phyloP scores from a whole-genome alignment of 2,888 invertebrate genomes.

The Bugulina stolonifera region DNA sequence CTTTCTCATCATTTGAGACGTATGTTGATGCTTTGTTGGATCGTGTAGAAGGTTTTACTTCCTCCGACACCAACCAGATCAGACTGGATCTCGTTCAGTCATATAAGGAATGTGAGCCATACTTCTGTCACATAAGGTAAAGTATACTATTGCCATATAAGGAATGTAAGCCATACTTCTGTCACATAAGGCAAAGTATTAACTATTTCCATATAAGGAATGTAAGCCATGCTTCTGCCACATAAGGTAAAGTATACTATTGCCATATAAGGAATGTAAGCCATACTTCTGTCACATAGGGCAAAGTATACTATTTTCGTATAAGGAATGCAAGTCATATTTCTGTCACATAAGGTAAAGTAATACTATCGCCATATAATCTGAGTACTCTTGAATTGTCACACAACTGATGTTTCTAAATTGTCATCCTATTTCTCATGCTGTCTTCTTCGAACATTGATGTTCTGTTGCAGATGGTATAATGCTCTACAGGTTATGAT shows the following conservation, averaged over 20 bases:
- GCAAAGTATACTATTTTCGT: background rate
- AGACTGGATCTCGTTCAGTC: background rate
- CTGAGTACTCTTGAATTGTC: too few species aligned
- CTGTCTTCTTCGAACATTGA: too few species aligned
- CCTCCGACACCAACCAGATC: background rate
- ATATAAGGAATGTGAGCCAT: background rate
- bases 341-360: too few species aligned
- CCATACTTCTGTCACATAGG: background rate
- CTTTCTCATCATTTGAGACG: constrained; percentile 10
- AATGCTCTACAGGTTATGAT: constrained; percentile 16
- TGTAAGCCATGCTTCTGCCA: too few species aligned
- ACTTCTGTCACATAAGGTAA: background rate
- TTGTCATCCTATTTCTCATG: too few species aligned
- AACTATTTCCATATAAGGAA: too few species aligned
- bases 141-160: background rate
- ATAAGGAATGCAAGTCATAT: too few species aligned
- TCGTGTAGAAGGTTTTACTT: background rate
- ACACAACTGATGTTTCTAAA: too few species aligned
- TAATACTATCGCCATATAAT: too few species aligned
- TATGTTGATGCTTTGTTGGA: background rate
- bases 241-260: too few species aligned
- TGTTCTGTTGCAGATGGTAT: background rate
- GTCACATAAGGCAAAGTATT: background rate
- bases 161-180: too few species aligned
- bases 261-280: background rate